phyloP scores from a whole-genome alignment of 2,797 vertebrate species.

The Gallinago solitaria region DNA sequence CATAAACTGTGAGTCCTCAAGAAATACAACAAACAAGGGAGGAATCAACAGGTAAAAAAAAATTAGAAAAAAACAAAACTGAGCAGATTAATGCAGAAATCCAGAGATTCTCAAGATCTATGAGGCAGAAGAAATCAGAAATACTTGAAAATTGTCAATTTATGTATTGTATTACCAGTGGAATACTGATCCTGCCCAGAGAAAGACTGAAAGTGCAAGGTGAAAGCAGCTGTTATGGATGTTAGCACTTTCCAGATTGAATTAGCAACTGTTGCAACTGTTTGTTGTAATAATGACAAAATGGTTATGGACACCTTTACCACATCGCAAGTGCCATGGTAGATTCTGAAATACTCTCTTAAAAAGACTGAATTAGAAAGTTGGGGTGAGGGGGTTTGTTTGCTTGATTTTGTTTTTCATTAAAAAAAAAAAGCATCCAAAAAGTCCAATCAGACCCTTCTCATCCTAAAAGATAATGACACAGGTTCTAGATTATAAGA shows the following conservation, averaged over 20 bases:
- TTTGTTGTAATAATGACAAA: background rate
- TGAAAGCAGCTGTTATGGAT: background rate
- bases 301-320: background rate
- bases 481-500: background rate
- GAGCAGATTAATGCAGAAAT: slow-evolving; percentile 19
- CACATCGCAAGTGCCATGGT: background rate
- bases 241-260: background rate
- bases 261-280: background rate
- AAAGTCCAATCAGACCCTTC: background rate
- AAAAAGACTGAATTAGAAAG: background rate
- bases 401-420: background rate
- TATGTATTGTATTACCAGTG: background rate
- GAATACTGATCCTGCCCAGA: background rate
- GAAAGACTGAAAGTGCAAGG: background rate
- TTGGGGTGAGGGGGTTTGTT: background rate
- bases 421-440: background rate
- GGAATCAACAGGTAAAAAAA: background rate
- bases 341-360: background rate
- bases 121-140: background rate
- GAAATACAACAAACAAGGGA: background rate
- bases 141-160: slow-evolving; percentile 15
- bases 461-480: background rate
- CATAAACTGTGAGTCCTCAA: background rate
- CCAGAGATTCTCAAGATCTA: background rate
- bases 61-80: background rate